phyloP scores from a whole-genome alignment of 2,113 vertebrate genomes.

The Hippolais icterina region DNA sequence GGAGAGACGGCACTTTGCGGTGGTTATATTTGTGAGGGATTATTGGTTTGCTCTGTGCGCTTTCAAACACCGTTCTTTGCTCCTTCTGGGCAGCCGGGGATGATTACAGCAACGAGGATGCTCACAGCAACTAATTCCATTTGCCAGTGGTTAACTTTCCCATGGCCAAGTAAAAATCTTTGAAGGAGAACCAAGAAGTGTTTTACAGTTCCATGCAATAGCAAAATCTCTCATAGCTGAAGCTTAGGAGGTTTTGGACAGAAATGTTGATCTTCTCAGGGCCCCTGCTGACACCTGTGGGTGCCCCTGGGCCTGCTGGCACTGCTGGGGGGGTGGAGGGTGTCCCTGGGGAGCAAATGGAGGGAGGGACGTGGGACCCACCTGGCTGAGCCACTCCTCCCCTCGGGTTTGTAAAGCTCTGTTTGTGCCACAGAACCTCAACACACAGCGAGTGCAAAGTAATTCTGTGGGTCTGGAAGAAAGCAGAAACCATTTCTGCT shows the following conservation, averaged over 20 bases:
- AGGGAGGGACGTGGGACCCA: too few relatives aligned
- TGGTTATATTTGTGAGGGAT: background rate
- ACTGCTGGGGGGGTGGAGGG: fast-evolving
- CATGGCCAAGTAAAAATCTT: background rate
- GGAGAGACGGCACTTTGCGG: background rate
- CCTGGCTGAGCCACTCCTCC: background rate
- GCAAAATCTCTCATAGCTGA: background rate
- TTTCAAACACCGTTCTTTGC: background rate
- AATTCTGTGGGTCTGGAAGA: background rate
- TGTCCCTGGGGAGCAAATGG: background rate
- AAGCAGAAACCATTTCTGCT: background rate
- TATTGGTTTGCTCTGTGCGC: background rate
- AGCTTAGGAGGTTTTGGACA: background rate
- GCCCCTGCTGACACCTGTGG: background rate
- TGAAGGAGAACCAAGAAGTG: background rate
- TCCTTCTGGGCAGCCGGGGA: background rate
- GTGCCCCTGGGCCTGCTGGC: background rate
- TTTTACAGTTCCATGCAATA: background rate
- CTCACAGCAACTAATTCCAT: background rate
- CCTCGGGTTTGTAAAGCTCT: background rate
- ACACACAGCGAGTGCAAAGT: background rate
- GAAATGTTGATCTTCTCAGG: background rate
- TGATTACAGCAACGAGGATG: background rate
- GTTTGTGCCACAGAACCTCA: background rate
- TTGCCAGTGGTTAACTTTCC: background rate